Evolutionary conservation across 2,113 vertebrate genomes (phyloP), one percentile per base, ranked within the genome.

Genomic region (Brachyhypopomus occidentalis): DNA sequence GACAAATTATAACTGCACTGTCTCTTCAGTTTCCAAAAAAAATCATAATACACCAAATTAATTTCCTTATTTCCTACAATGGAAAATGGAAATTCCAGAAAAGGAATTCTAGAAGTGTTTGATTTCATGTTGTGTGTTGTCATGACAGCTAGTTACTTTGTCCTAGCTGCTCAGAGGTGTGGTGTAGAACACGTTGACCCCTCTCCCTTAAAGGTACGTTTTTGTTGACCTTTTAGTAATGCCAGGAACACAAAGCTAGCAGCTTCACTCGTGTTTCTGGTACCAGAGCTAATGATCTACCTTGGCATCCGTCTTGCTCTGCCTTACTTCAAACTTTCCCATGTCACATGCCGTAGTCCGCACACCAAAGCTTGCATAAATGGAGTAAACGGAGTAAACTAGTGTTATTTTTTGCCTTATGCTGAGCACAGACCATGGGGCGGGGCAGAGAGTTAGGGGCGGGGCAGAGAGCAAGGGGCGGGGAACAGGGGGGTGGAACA

Each of bases 241-340:
- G 25, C 17, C 62, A 78, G 22, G 78, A 58, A 67, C 12, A 34
- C 12, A 6, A 66, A 45, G 52, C 34, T 67, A 78, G 52, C 60
- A 34, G 74, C 36, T 78, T 62, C 16, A 17, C 20, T 76, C 71
- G 56, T 34, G 6, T 34, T 70, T 70, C 41, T 41, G 25, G 67
- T 72, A 27, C 30, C 25, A 73, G 56, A 11, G 41, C 58, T 22
- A 41, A 58, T 58, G 66, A 34, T 66, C 27, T 60, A 81, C 48
- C 58, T 73, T 76, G 66, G 63, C 71, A 58, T 66, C 38, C 72
- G 59, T 69, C 66, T 71, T 80, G 36, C 78, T 85, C 85, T 85
- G 86, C 86, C 86, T 89, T 89, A 88, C 85, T 48, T 52, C 73
- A 79, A 45, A 30, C 25, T 81, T 79, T 77, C 45, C 76, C 80